A percentile compares a stretch with the other conserved stretches of the same genome.
Conservation (phyloP, 2,113 vertebrate species). For the Microcebus lehilahytsara region DNA sequence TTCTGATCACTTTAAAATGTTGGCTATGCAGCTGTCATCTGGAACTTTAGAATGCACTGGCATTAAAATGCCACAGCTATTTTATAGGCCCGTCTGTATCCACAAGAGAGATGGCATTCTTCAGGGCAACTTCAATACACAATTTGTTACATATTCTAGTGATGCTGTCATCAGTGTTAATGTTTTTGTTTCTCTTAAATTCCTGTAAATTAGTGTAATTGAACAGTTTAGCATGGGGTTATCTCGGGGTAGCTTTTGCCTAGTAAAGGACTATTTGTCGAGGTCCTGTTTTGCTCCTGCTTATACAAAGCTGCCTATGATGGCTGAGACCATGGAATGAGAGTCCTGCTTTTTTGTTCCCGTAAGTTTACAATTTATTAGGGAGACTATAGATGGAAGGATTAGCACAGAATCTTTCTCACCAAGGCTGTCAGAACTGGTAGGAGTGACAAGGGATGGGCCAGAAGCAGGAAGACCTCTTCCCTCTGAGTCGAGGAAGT, state of each 20-base stretch:
- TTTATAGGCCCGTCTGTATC: constrained; percentile 44
- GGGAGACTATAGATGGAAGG: neutral
- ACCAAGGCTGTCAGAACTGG: neutral
- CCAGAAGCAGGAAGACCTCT: too few relatives aligned
- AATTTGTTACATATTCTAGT: constrained; percentile 43
- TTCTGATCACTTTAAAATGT: constrained; percentile 55
- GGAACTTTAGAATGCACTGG: constrained; percentile 57
- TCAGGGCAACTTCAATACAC: neutral
- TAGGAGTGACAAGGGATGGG: neutral
- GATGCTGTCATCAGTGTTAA: constrained; percentile 56
- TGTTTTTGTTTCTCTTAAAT: constrained; percentile 58
- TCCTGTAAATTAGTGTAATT: constrained; percentile 15
- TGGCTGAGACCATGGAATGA: neutral
- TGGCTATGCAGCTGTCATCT: constrained; percentile 69
- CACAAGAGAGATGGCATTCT: constrained; percentile 21
- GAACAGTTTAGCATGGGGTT: neutral
- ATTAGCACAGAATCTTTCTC: neutral
- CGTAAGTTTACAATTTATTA: neutral
- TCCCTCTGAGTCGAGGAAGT: neutral
- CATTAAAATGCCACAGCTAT: constrained; percentile 65
- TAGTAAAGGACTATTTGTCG: neutral
- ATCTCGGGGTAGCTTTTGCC: neutral
- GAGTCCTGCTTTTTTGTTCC: neutral
- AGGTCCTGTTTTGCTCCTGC: neutral
- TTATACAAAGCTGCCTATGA: neutral